Evolutionary conservation across 2,888 invertebrate species (phyloP).

Genomic region (Nomada ruficornis): DNA sequence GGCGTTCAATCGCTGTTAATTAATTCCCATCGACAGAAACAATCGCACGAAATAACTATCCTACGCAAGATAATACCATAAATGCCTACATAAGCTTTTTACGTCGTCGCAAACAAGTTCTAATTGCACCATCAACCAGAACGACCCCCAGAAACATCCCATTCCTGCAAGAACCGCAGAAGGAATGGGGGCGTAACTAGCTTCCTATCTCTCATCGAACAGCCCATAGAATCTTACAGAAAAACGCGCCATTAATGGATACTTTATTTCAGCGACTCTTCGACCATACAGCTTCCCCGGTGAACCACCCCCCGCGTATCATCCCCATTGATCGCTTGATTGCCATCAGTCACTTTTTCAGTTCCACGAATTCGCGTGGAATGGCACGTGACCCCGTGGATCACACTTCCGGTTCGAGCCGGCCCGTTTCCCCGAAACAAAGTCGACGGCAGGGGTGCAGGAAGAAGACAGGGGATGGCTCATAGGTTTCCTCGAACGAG

Average conservation of each 20-base stretch:
- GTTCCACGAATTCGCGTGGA: conserved; percentile 51
- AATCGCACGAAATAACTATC: neutral
- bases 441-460: conserved; percentile 34
- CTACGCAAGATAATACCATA: neutral
- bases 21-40: neutral
- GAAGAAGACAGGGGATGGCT: conserved; percentile 41
- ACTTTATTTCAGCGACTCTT: conserved; percentile 64
- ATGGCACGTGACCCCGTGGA: conserved; percentile 66
- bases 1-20: neutral
- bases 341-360: conserved; percentile 50
- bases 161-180: neutral
- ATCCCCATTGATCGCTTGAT: conserved; percentile 45
- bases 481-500: conserved; percentile 65
- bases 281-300: conserved; percentile 46
- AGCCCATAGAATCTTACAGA: conserved; percentile 14
- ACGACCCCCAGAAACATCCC: neutral
- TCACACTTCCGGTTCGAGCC: conserved; percentile 68
- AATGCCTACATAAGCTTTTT: neutral
- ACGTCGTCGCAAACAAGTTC: neutral
- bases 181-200: neutral
- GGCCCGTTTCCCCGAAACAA: conserved; percentile 59
- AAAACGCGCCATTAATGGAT: conserved; percentile 59
- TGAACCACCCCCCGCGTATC: conserved; percentile 30
- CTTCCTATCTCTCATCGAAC: conserved; percentile 35
- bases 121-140: conserved; percentile 8